phyloP scores from a whole-genome alignment of 2,888 invertebrate species.

The Sminthurinus aureus region DNA sequence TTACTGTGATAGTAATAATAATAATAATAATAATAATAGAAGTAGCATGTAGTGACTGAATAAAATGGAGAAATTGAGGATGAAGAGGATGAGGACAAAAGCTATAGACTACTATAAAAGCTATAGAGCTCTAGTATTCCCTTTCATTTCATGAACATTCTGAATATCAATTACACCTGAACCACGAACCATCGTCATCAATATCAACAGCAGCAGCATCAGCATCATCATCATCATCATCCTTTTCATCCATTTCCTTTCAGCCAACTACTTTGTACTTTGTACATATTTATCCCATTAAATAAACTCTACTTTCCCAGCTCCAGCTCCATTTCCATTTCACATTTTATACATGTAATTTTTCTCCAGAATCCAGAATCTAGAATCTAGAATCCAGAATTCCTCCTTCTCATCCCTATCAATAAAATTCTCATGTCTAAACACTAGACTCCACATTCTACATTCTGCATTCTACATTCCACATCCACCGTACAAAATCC shows the following conservation, averaged over 20 bases:
- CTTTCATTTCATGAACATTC: slow-evolving; percentile 3
- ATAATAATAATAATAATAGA: too few species aligned
- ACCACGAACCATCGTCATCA: background rate
- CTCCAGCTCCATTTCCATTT: background rate
- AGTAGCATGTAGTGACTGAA: too few species aligned
- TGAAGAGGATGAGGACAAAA: too few species aligned
- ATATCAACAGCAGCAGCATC: background rate
- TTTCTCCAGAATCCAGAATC: background rate
- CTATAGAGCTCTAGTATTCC: too few species aligned
- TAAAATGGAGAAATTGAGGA: too few species aligned
- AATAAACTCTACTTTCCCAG: too few species aligned
- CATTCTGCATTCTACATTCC: too few species aligned
- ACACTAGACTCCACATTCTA: too few species aligned
- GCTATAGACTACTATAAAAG: too few species aligned
- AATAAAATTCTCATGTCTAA: background rate
- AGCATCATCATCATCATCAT: background rate
- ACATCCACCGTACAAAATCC: too few species aligned
- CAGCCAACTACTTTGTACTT: background rate
- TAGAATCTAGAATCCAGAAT: background rate
- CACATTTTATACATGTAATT: background rate
- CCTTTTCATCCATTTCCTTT: background rate
- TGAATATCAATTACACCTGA: slow-evolving; percentile 25
- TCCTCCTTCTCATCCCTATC: background rate
- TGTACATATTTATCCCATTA: too few species aligned
- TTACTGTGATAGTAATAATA: too few species aligned